Conservation (phyloP, 2,888 invertebrate genomes). For the Melinaea marsaeus region DNA sequence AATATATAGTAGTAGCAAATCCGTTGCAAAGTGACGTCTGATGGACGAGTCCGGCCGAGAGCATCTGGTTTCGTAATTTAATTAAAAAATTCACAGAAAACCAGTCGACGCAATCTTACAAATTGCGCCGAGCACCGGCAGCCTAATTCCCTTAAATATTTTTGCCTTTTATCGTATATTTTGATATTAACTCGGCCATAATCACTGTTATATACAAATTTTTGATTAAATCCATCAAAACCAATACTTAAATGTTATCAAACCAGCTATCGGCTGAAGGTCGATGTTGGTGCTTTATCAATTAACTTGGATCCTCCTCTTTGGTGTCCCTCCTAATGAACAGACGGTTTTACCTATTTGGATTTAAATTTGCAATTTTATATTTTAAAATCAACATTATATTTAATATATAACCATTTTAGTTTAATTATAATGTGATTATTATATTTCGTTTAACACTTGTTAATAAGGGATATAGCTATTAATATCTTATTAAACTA, state of each 20-base stretch:
- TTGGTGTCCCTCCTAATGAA: slow-evolving; percentile 33
- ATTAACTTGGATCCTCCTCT: slow-evolving; percentile 42
- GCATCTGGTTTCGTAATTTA: slow-evolving; percentile 71
- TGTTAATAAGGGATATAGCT: too few relatives aligned
- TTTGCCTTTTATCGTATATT: slow-evolving; percentile 72
- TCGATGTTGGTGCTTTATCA: slow-evolving; percentile 22
- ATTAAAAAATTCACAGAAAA: slow-evolving; percentile 78
- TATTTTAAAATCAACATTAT: neutral
- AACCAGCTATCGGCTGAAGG: slow-evolving; percentile 43
- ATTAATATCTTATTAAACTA: too few relatives aligned
- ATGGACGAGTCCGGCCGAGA: slow-evolving; percentile 33
- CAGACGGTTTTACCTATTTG: slow-evolving; percentile 3
- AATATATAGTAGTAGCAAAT: too few relatives aligned
- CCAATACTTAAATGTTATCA: slow-evolving; percentile 74
- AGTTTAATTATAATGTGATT: too few relatives aligned
- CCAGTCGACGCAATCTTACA: slow-evolving; percentile 66
- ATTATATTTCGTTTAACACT: too few relatives aligned
- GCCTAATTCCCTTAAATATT: slow-evolving; percentile 75
- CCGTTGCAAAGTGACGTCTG: slow-evolving; percentile 1
- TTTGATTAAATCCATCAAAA: slow-evolving; percentile 74
- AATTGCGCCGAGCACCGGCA: slow-evolving; percentile 60
- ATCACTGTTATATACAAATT: slow-evolving; percentile 66
- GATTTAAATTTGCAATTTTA: slow-evolving; percentile 10
- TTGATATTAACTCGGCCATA: slow-evolving; percentile 69
- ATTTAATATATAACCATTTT: too few relatives aligned